Evolutionary conservation across 1,140 invertebrate genomes (phyloP).

Genomic region (Eufriesea mexicana): DNA sequence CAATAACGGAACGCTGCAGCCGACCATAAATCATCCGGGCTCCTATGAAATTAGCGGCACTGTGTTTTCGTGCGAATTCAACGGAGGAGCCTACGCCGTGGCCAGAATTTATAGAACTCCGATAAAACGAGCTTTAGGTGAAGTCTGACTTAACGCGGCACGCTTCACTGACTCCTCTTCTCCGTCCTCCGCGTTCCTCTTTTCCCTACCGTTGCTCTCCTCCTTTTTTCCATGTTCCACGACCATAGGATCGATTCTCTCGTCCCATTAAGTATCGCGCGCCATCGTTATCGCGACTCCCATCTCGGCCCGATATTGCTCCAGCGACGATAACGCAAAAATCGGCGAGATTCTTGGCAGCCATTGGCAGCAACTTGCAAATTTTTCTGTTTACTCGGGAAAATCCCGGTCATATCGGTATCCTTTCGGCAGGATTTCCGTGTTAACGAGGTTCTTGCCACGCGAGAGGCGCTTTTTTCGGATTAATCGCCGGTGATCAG

Average conservation of each 20-base stretch:
- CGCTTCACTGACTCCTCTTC: slow-evolving; percentile 8
- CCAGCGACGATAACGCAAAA: background rate
- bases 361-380: background rate
- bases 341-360: background rate
- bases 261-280: slow-evolving; percentile 28
- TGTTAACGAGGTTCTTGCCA: too few relatives aligned
- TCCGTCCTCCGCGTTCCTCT: background rate
- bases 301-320: slow-evolving; percentile 26
- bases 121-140: slow-evolving; percentile 31
- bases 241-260: slow-evolving; percentile 9
- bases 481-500: background rate
- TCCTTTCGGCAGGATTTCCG: too few relatives aligned
- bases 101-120: slow-evolving; percentile 38
- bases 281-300: slow-evolving; percentile 20
- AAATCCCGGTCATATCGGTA: too few relatives aligned
- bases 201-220: background rate
- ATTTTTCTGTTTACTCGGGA: background rate
- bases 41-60: slow-evolving; percentile 46
- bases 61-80: slow-evolving; percentile 36
- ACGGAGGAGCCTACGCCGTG: background rate
- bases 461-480: background rate
- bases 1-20: slow-evolving; percentile 44
- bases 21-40: slow-evolving; percentile 46
- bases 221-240: background rate
- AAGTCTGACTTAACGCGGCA: slow-evolving; percentile 36